Evolutionary conservation across 2,797 vertebrate genomes (phyloP), one percentile per base, ranked within the genome.

Genomic region (Thalassophryne amazonica): DNA sequence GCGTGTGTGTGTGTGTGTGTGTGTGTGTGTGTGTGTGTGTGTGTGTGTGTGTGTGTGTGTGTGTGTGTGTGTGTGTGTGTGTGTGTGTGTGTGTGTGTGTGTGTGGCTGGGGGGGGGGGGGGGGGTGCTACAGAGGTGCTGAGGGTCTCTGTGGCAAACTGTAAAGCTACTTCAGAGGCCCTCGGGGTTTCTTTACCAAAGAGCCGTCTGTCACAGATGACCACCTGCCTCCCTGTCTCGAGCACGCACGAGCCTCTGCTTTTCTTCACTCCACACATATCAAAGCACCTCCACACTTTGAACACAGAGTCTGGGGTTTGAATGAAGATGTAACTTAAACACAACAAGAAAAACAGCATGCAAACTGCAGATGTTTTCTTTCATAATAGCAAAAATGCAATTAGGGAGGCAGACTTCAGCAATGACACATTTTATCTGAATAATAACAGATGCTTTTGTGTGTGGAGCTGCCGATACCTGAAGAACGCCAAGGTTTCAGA

Each of bases 161-260:
- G 69, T 67, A 40, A 55, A 46, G 68, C 69, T 73, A 59, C 80
- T 83, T 86, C 77, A 86, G 71, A 66, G 58, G 51, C 63, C 85
- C 77, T 80, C 63, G 68, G 78, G 83, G 80, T 85, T 68, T 87
- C 78, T 89, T 86, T 83, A 84, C 69, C 35, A 61, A 50, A 22
- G 65, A 69, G 47, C 77, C 71, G 71, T 87, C 86, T 86, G 81
- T 84, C 85, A 82, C 66, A 73, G 59, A 81, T 81, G 77, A 73
- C 81, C 80, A 83, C 81, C 85, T 89, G 82, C 78, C 83, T 77
- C 60, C 62, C 38, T 63, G 59, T 79, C 76, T 81, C 73, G 53
- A 66, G 54, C 64, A 47, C 74, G 73, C 69, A 62, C 86, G 77
- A 73, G 71, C 54, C 60, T 62, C 71, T 16, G 66, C 68, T 78